Evolutionary conservation across 1,140 invertebrate genomes (phyloP).

Genomic region (Pentalonia nigronervosa): DNA sequence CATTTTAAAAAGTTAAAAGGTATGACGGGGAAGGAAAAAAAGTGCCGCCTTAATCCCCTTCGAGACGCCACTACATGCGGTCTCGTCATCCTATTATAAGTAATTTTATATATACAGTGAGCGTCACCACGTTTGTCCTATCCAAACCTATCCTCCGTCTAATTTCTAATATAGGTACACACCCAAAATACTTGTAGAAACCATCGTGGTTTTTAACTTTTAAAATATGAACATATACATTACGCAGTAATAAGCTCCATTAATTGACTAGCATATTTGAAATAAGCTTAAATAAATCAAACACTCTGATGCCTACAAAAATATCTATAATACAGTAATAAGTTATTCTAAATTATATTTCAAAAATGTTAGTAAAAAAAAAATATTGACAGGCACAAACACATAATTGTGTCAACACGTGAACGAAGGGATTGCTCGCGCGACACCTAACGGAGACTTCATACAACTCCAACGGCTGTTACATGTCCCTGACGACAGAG

Average conservation of each 20-base stretch:
- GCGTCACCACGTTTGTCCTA: not conserved
- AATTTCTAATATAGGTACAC: not conserved
- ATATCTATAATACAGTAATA: not conserved
- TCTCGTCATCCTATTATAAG: not conserved
- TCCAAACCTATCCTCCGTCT: not conserved
- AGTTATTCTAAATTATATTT: not conserved
- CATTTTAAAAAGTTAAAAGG: too few relatives aligned
- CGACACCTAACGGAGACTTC: slow-evolving; percentile 39
- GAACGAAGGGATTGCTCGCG: slow-evolving; percentile 35
- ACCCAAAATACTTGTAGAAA: not conserved
- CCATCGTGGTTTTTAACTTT: not conserved
- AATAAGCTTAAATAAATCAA: not conserved
- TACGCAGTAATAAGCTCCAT: not conserved
- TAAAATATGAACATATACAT: not conserved
- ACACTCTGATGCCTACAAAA: not conserved
- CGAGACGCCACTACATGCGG: too few relatives aligned
- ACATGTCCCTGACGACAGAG: slow-evolving; percentile 32
- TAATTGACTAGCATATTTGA: not conserved
- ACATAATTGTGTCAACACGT: not conserved
- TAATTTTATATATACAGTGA: not conserved
- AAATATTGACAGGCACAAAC: not conserved
- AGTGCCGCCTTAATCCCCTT: not conserved
- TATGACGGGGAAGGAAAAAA: too few relatives aligned
- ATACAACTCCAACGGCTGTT: not conserved
- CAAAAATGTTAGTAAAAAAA: not conserved